Base-by-base conservation (phyloP, 2,113 vertebrate genomes). In the Turdus rufiventris region DNA sequence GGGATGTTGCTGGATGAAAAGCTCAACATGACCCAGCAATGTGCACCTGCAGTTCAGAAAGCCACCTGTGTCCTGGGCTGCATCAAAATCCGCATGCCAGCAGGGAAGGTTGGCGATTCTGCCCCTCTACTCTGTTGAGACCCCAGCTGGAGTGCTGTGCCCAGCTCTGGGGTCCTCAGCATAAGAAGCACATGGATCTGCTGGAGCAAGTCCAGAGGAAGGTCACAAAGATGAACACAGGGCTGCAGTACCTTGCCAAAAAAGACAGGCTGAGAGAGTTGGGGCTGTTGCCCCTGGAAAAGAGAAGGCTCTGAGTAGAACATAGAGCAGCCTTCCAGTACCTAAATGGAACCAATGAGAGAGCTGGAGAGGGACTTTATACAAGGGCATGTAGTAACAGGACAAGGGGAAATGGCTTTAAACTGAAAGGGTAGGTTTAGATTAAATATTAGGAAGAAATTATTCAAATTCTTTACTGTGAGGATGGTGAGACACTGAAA, bases 171-270 rank as follows among this genome's bases (percentile, higher is more conserved):
- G 10, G 28, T n/a, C 7, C 33, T 50, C 33, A 58, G 18, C 7
- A 16, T 9, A 51, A 65, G 23, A n/a, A 45, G 31, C 58, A 65
- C 0, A 0, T 7, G 4, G 14, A 54, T 18, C 42, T 56, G 21
- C 8, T 43, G 38, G 38, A 60, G 16, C 6, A 18, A 60, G 43
- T 25, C 28, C 33, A 58, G 29, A 67, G 28, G 38, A 66, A 19
- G 24, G 19, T 23, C 68, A 67, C 14, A 45, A 36, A 38, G 51
- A 53, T 40, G n/a, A 38, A 18, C 24, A 29, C 18, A 74, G 16
- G 29, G 29, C 17, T 67, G 54, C 19, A 82, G n/a, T 8, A 14
- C 20, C 14, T 38, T 34, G 38, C 28, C 16, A 25, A n/a, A 60
- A 28, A 43, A 21, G 10, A 53, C 10, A 31, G 53, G 28, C 24